Evolutionary conservation across 2,113 vertebrate species (phyloP).

Genomic region (Rhadina sibilatrix): DNA sequence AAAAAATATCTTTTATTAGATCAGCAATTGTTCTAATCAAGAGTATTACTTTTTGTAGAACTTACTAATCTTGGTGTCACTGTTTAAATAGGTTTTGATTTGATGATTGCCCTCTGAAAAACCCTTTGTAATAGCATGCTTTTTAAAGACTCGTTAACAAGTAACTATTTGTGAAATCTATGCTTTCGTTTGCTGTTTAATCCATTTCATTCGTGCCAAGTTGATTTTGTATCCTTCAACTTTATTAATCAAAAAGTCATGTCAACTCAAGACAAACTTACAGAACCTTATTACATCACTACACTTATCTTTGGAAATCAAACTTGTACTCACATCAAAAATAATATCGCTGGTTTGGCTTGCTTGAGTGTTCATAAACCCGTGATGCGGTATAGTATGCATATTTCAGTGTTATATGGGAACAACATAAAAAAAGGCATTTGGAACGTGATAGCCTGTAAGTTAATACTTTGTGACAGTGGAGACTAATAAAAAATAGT

Average conservation of each 20-base stretch:
- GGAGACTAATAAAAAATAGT: slow-evolving; percentile 38
- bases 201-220: background rate
- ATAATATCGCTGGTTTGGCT: background rate
- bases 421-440: slow-evolving; percentile 7
- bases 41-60: background rate
- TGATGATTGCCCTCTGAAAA: background rate
- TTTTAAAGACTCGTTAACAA: background rate
- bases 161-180: background rate
- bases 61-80: background rate
- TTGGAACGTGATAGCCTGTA: background rate
- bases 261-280: background rate
- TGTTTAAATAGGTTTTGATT: background rate
- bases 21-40: background rate
- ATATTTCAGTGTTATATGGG: slow-evolving; percentile 6
- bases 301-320: background rate
- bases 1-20: background rate
- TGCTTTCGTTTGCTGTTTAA: background rate
- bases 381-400: background rate
- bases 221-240: background rate
- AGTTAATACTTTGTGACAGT: slow-evolving; percentile 36
- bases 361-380: background rate
- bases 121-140: background rate
- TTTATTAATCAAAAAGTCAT: background rate
- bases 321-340: slow-evolving; percentile 4
- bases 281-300: background rate